Base-by-base conservation (phyloP, 35 echinoderm and acorn worm species). In the Apostichopus californicus region DNA sequence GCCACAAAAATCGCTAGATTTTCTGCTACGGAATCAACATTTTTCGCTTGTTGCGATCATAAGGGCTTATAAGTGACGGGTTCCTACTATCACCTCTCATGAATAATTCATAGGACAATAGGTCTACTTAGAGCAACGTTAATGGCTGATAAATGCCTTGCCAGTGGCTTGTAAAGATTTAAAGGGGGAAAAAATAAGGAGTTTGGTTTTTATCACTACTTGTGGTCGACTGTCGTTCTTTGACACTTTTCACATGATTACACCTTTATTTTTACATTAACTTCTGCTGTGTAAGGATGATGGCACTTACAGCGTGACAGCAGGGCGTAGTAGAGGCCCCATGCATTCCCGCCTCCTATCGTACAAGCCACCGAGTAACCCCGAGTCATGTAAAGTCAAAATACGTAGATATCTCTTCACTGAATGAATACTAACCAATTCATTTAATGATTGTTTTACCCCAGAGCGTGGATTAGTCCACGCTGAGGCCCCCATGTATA, bases 91-190 rank as follows among this genome's bases (percentile, higher is more conserved):
- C 81, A 85, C 81, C 81, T 85, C 81, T 85, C 15, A 85, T 85
- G 81, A 85, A 85, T 85, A 85, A 85, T 85, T 17, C 81, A 85
- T 85, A 85, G 58, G 57, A 58, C 81, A 85, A 85, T 85, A 85
- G 81, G 5, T 55, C 81, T 85, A 85, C 81, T 85, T 85, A 58
- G 20, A 85, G 81, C 57, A 58, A 85, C 54, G 55, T 85, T 85
- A 85, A 85, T 85, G 81, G 81, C 55, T 85, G 81, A 58, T 85
- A 85, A 85, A 85, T 85, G 81, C 81, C 57, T 85, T 85, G 81
- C 81, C 81, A 85, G 81, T 85, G 81, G 81, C 81, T 54, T 85
- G 54, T 85, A 85, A 85, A 75, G 58, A 85, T 85, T 85, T 85
- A 85, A 58, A 85, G 81, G 81, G 81, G 81, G 54, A 59, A 85